These are phyloP conservation scores for Leptestheria dahalacensis DNA, from an alignment of 1,140 invertebrate genomes.

Conservation along the genomic window DNA sequence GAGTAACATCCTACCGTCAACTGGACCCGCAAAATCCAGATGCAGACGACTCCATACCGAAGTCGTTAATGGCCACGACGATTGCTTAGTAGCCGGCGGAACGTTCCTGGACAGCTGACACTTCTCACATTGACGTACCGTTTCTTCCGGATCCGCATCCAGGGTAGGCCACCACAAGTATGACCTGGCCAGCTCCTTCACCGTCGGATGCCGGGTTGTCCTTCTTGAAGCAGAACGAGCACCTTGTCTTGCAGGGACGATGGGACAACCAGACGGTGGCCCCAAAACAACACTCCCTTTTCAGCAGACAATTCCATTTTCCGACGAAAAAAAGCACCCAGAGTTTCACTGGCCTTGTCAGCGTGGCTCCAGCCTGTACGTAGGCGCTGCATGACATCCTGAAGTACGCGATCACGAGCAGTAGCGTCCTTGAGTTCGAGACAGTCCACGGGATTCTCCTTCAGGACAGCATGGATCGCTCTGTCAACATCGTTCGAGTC, in stretches of 20 bases:
- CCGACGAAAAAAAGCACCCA: background rate
- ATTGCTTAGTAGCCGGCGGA: conserved; percentile 21
- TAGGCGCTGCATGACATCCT: conserved; percentile 20
- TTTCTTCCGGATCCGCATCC: conserved; percentile 30
- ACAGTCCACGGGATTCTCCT: conserved; percentile 30
- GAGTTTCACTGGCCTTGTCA: conserved; percentile 24
- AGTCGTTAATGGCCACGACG: conserved; percentile 26
- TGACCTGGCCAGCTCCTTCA: conserved; percentile 35
- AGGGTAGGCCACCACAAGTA: conserved; percentile 38
- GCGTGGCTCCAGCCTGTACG: conserved; percentile 25
- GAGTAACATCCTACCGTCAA: conserved; percentile 26
- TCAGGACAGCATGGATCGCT: conserved; percentile 33
- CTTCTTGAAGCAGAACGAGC: conserved; percentile 29
- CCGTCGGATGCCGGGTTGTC: conserved; percentile 35
- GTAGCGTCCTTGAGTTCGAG: conserved; percentile 22
- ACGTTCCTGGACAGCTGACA: conserved; percentile 22
- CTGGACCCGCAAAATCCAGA: conserved; percentile 34
- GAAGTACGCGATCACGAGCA: conserved; percentile 22
- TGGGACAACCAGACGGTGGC: background rate
- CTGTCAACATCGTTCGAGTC: conserved; percentile 31
- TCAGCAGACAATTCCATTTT: conserved; percentile 15
- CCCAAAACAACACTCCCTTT: conserved; percentile 4
- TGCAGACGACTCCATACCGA: conserved; percentile 32
- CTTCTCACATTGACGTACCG: conserved; percentile 16
- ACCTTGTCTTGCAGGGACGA: conserved; percentile 20